Base-by-base conservation (phyloP, 2,888 invertebrate genomes). In the Caenorhabditis panamensis region DNA sequence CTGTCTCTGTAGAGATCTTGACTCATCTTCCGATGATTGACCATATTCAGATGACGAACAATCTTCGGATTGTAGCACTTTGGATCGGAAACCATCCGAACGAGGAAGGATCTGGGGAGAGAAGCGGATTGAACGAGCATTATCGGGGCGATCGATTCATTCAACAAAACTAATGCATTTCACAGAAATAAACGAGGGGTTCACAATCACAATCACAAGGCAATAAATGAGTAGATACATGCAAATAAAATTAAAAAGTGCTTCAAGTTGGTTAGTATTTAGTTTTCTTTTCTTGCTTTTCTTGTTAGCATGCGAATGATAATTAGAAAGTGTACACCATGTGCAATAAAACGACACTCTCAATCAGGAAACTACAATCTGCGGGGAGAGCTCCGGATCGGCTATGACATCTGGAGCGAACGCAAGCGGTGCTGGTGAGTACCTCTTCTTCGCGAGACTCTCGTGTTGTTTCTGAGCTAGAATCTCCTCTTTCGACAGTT, bases 21-120 rank as follows among this genome's bases (percentile, higher is more conserved):
- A 89, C 90, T 92, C 92, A 86, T 89, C 66, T 90, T 90, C 31
- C 89, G 86, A 79, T 89, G 89, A 56, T 86, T 89, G 8, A 88
- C 84, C 87, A 88, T 86, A 81, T 88, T 89, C 31, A 92, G 87
- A 24, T 92, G 91, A 51, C 91, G 90, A 37, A 92, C 91, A 90
- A 96, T 96, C 79, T 95, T 95, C 37, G 96, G 96, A 92, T 96
- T 96, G 93, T 96, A 96, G 89, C 97, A 95, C 92, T 96, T 97
- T 1, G 97, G 96, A 93, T 97, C 97, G 91, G 87, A 87, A n/a
- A 84, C 85, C 97, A 97, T 97, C 62, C 97, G 95, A 73, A 97
- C 97, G 92, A 97, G 96, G 93, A 96, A 96, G 16, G 96, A 96
- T 66, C 87, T 87, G 71, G 2, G 41, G 26, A n/a, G 8, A 13